Evolutionary conservation across 1,140 invertebrate species (phyloP).

Genomic region (Euborellia annulipes): DNA sequence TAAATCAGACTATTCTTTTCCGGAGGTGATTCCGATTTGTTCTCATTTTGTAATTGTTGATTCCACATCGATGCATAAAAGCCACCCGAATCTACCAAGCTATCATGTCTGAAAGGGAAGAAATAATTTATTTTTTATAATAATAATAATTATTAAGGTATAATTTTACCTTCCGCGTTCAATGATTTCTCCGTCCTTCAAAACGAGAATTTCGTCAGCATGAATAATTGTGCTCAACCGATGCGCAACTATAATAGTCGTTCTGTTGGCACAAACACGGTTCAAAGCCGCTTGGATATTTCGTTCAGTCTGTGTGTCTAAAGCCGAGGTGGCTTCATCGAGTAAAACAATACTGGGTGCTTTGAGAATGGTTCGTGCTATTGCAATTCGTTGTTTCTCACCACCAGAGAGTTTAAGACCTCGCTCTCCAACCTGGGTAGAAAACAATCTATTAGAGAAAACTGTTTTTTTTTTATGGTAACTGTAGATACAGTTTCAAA

Average conservation of each 20-base stretch:
- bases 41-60: constrained; percentile 54
- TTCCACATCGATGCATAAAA: constrained; percentile 81
- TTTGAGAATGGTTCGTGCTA: constrained; percentile 79
- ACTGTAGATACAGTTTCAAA: no score
- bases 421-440: constrained; percentile 53
- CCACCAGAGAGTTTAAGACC: constrained; percentile 70
- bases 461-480: no score
- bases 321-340: constrained; percentile 78
- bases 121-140: background rate
- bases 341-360: constrained; percentile 69
- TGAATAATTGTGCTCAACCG: constrained; percentile 84
- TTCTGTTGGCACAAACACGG: constrained; percentile 64
- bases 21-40: constrained; percentile 9
- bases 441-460: constrained; percentile 6
- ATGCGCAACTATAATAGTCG: constrained; percentile 86
- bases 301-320: constrained; percentile 70
- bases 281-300: constrained; percentile 66
- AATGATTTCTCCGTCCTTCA: constrained; percentile 79
- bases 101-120: constrained; percentile 45
- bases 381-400: constrained; percentile 87
- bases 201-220: constrained; percentile 81
- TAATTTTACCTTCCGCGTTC: constrained; percentile 62
- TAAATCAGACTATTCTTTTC: no score
- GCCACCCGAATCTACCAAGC: constrained; percentile 48
- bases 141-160: background rate